These are phyloP conservation scores for Aphelocoma coerulescens DNA, from an alignment of 2,113 vertebrate genomes.

Conservation along the genomic window DNA sequence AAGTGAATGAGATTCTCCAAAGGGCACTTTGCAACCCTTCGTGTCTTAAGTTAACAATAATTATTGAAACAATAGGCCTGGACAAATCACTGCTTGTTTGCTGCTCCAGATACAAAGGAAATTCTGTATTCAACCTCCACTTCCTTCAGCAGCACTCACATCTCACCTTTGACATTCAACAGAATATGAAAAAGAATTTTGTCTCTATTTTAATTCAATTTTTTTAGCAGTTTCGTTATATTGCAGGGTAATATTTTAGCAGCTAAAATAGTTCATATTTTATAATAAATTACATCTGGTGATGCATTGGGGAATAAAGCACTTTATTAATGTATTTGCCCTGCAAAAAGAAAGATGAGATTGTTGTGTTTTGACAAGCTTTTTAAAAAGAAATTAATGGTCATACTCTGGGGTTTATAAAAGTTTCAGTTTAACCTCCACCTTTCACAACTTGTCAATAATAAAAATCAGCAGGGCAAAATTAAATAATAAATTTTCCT, in stretches of 20 bases:
- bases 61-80: not conserved
- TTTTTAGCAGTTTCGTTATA: not conserved
- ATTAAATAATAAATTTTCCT: constrained; percentile 60
- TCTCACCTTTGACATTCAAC: not conserved
- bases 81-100: not conserved
- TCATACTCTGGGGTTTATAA: constrained; percentile 7
- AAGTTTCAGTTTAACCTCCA: constrained; percentile 29
- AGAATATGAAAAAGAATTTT: not conserved
- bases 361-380: not conserved
- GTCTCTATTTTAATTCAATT: not conserved
- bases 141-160: not conserved
- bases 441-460: constrained; percentile 53
- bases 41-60: not conserved
- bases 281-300: not conserved
- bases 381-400: constrained; percentile 4
- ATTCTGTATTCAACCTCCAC: not conserved
- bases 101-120: constrained; percentile 20
- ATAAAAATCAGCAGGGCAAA: constrained; percentile 62
- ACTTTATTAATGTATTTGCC: not conserved
- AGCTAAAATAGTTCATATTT: not conserved
- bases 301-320: not conserved
- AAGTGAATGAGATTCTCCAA: constrained; percentile 3
- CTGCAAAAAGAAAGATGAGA: not conserved
- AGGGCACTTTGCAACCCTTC: not conserved
- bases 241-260: not conserved